Percentiles rank a stretch among this genome's conserved stretches.
Conservation (phyloP, 2,888 invertebrate genomes). For the Leptinotarsa rubiginosa region DNA sequence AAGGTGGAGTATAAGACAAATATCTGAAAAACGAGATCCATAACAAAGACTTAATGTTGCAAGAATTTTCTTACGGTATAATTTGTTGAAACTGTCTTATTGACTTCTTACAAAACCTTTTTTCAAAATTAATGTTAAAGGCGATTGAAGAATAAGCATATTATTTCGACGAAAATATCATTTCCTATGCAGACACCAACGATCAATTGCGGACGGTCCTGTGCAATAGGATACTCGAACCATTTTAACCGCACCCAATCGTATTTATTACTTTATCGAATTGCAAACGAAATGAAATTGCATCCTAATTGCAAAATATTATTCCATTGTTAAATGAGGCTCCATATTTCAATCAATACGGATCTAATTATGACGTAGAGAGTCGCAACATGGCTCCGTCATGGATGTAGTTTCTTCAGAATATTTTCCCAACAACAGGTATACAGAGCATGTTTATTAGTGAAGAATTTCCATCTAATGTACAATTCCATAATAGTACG, state of each 20-base stretch:
- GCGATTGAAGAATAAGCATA: background rate
- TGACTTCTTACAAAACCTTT: too few relatives aligned
- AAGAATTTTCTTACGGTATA: too few relatives aligned
- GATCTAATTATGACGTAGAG: background rate
- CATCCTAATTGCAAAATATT: constrained; percentile 5
- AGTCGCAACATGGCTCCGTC: background rate
- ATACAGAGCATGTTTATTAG: too few relatives aligned
- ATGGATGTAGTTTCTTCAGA: background rate
- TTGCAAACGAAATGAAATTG: constrained; percentile 1
- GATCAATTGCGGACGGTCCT: background rate
- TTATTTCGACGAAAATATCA: background rate
- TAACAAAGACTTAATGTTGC: too few relatives aligned
- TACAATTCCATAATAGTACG: too few relatives aligned
- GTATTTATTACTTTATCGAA: constrained; percentile 9
- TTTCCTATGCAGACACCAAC: background rate
- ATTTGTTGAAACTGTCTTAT: too few relatives aligned
- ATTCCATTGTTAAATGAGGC: background rate
- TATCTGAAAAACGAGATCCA: too few relatives aligned
- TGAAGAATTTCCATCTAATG: too few relatives aligned
- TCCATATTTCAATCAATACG: background rate
- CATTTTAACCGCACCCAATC: constrained; percentile 9
- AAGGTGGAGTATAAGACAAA: too few relatives aligned
- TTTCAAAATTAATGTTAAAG: too few relatives aligned
- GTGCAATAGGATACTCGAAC: background rate
- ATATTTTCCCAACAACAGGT: too few relatives aligned